Conservation (phyloP, 2,113 vertebrate species). For the Notothenia coriiceps region DNA sequence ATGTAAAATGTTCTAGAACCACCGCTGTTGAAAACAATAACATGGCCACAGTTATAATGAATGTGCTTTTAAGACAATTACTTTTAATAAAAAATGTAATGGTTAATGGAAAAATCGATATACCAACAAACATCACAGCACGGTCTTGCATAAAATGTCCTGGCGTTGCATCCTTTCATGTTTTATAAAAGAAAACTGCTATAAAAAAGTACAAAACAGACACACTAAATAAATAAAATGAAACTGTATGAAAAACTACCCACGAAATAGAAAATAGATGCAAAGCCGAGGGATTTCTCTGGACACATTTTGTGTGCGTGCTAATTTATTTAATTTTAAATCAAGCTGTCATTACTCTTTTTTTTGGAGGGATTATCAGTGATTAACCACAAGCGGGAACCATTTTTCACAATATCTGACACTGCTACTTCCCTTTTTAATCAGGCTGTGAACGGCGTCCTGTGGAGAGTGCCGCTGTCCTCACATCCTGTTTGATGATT, state of each 20-base stretch:
- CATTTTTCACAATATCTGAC: slow-evolving; percentile 45
- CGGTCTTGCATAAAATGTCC: neutral
- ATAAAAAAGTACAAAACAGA: neutral
- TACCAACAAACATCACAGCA: neutral
- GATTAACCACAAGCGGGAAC: slow-evolving; percentile 38
- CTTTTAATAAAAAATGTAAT: neutral
- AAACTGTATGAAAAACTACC: neutral
- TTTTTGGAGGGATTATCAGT: slow-evolving; percentile 21
- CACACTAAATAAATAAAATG: neutral
- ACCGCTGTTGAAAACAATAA: neutral
- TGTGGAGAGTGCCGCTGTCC: slow-evolving; percentile 44
- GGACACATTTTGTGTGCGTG: neutral
- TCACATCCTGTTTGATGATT: slow-evolving; percentile 44
- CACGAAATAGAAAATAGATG: neutral
- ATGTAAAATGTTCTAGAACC: no score
- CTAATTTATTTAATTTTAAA: neutral
- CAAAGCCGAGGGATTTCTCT: neutral
- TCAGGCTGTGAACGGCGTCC: slow-evolving; percentile 45
- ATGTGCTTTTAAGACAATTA: neutral
- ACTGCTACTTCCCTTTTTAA: slow-evolving; percentile 53
- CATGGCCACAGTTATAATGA: neutral
- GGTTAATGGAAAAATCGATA: neutral
- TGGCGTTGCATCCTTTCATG: neutral
- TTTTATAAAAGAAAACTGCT: neutral
- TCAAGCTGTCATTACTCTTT: slow-evolving; percentile 4